Base-by-base conservation (phyloP, 1,140 invertebrate genomes). In the Drosophila sucinea region DNA sequence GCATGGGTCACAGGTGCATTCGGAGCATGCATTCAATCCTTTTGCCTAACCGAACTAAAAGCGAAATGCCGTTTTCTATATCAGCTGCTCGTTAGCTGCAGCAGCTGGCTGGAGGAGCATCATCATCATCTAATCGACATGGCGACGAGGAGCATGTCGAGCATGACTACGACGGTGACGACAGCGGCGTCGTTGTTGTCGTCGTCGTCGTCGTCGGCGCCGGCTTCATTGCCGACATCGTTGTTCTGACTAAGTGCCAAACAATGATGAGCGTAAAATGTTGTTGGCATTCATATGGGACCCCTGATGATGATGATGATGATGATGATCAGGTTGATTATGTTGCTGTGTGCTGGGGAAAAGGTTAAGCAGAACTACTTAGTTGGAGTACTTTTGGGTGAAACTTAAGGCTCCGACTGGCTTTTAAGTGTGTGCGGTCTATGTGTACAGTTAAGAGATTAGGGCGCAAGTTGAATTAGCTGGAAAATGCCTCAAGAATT, bases 31-130 rank as follows among this genome's bases (percentile, higher is more conserved):
- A 30, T 73, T 51, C 55, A 54, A 47, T 64, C 27, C 40, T 55
- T 44, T 17, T 41, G 41, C 62, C 57, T 65, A 67, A 41, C 60
- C 64, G 32, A 76, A 73, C 82, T 79, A 79, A 86, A 86, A 89
- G 79, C 83, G 79, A 87, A 87, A 87, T 83, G 83, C 69, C 80
- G 70, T 76, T 82, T 87, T 80, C 79, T 84, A 81, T 76, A 87
- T 87, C 83, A 89, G 83, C 68, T 79, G 79, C 83, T 87, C 83
- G 84, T 87, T 87, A 87, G 73, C 62, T 62, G 75, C 40, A 30
- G 38, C 23, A 38, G 63, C 70, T 79, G 54, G 74, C 70, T 79
- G 54, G 74, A 78, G 82, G 62, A 75, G 70, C 69, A 67, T 77
- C 73, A 83, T 77, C 73, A 83, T 83, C 73, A 17, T 83, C 73